A percentile compares a stretch with the other conserved stretches of the same genome.
phyloP scores from a whole-genome alignment of 1,140 invertebrate genomes.

The Tetragonula clypearis region DNA sequence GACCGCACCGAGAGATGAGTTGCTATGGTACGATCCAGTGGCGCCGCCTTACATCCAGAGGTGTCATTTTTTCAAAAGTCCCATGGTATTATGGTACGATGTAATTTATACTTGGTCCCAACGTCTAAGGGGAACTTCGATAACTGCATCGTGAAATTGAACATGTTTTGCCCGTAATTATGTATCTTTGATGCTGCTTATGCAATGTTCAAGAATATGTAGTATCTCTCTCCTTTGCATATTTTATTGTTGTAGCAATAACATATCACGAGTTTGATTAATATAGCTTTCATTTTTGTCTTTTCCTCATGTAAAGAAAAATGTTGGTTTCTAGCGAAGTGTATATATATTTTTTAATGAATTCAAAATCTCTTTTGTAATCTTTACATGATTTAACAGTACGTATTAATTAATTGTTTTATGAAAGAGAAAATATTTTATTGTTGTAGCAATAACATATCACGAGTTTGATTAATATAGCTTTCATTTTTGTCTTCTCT shows the following conservation, averaged over 20 bases:
- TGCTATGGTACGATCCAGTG: constrained; percentile 49
- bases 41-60: constrained; percentile 40
- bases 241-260: neutral
- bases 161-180: neutral
- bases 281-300: neutral
- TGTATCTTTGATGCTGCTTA: neutral
- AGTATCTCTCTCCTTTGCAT: neutral
- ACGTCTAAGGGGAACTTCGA: neutral
- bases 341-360: neutral
- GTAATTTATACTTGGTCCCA: neutral
- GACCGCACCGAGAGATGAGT: constrained; percentile 49
- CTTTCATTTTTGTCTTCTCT: neutral
- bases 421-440: neutral
- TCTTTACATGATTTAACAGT: neutral
- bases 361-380: neutral
- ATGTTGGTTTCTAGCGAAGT: neutral
- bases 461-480: neutral
- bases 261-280: neutral
- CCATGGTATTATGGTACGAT: neutral
- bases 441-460: neutral
- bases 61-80: constrained; percentile 40
- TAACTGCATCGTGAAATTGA: neutral
- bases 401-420: too few species aligned
- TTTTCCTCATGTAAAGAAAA: neutral
- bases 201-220: neutral